Evolutionary conservation across 1,140 invertebrate species (phyloP).

Genomic region (Pinna nobilis): DNA sequence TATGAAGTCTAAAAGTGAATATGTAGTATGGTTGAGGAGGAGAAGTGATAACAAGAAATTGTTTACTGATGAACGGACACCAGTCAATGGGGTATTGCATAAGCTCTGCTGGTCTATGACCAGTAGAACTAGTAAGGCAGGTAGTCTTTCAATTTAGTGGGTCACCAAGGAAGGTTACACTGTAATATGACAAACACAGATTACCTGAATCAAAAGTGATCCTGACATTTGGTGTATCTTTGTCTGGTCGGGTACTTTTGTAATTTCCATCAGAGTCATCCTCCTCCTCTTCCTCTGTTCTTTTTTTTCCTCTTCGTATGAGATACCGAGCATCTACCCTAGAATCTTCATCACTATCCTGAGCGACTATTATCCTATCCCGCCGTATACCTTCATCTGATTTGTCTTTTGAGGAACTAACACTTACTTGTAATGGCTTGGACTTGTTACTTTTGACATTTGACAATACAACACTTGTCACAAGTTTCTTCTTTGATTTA

Average conservation of each 20-base stretch:
- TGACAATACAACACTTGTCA: conserved; percentile 17
- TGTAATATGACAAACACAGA: not conserved
- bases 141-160: too few relatives aligned
- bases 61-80: too few relatives aligned
- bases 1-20: too few relatives aligned
- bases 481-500: not conserved
- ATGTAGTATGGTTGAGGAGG: too few relatives aligned
- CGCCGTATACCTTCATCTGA: not conserved
- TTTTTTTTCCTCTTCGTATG: not conserved
- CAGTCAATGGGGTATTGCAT: too few relatives aligned
- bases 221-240: conserved; percentile 1
- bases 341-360: not conserved
- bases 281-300: not conserved
- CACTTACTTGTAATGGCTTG: too few relatives aligned
- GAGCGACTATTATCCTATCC: conserved; percentile 1
- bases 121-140: too few relatives aligned
- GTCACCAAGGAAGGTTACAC: too few relatives aligned
- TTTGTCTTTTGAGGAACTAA: too few relatives aligned
- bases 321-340: conserved; percentile 13
- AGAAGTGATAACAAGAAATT: too few relatives aligned
- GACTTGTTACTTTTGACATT: not conserved
- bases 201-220: conserved; percentile 14
- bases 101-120: too few relatives aligned
- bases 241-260: not conserved
- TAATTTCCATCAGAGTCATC: not conserved